Evolutionary conservation across 2,888 invertebrate genomes (phyloP).

Genomic region (Temnothorax unifasciatus): DNA sequence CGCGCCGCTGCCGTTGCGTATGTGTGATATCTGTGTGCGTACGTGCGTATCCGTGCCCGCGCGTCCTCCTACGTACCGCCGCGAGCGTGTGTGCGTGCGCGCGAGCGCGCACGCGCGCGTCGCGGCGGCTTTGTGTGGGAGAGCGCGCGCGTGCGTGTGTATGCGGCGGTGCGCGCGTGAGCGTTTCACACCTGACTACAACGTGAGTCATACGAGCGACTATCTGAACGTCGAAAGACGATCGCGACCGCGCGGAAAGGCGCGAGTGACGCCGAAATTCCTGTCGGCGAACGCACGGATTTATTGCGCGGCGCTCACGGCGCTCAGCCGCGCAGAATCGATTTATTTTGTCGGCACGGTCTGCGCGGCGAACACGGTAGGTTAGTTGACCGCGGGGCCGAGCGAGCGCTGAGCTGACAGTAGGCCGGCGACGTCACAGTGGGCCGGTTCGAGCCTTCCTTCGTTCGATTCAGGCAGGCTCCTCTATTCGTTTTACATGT

Average conservation of each 20-base stretch:
- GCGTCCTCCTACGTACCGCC: constrained; percentile 56
- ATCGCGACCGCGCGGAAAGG: background rate
- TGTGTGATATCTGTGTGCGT: constrained; percentile 62
- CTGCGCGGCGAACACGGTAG: constrained; percentile 82
- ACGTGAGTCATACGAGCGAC: constrained; percentile 80
- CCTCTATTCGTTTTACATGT: constrained; percentile 86
- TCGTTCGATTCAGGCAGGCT: constrained; percentile 86
- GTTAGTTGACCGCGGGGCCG: constrained; percentile 87
- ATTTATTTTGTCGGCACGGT: constrained; percentile 79
- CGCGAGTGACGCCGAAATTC: constrained; percentile 59
- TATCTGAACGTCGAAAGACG: constrained; percentile 41
- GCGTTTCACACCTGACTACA: constrained; percentile 85
- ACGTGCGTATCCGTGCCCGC: constrained; percentile 29
- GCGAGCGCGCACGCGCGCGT: constrained; percentile 60
- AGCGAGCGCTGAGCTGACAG: constrained; percentile 87
- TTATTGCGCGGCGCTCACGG: constrained; percentile 65
- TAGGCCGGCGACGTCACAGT: constrained; percentile 88
- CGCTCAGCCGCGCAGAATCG: constrained; percentile 63
- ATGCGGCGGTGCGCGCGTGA: constrained; percentile 80
- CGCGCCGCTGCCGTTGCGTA: constrained; percentile 66
- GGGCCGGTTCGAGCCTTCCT: constrained; percentile 87
- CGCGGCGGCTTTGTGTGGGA: constrained; percentile 53
- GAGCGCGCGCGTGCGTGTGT: constrained; percentile 70
- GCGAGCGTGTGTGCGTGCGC: constrained; percentile 27
- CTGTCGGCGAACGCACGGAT: constrained; percentile 47